Base-by-base conservation (phyloP, 1,140 invertebrate genomes). In the Daktulosphaira vitifoliae region DNA sequence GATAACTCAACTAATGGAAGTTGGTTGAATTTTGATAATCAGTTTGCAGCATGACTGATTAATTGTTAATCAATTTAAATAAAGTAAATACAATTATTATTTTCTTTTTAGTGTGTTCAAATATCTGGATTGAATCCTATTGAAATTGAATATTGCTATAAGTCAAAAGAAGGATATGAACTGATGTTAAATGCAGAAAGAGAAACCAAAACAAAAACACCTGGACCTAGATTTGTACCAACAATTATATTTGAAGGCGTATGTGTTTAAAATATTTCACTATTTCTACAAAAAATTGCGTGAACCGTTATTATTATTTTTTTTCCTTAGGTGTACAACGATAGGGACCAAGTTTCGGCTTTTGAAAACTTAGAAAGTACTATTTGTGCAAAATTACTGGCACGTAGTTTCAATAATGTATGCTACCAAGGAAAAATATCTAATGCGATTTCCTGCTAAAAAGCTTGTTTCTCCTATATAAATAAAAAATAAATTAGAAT, bases 201-300 rank as follows among this genome's bases (percentile, higher is more conserved):
- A 22, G 56, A 44, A 26, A 62, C 56, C 11, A 46, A 46, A 26
- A 5, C 7, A 1, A 62, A 46, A 25, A 62, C 56, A 29, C 25
- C 42, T 2, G 56, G 56, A 33, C 56, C 56, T 8, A 2, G 8
- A 2, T 62, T 62, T 22, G 56, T 62, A 13, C 56, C 56, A 1
- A 62, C 56, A 1, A 62, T 62, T 3, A 39, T 62, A 23, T 62
- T 62, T 22, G 42, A 62, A 9, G 56, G 44, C 26, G 56, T 62
- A 46, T 0, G 42, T 1, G 6, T 11, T 33, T 33, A 33, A 5
- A 11, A 5, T 5, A 33, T 6, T 6, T 11, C 29, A 33, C 29
- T 33, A 33, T 33, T 5, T 33, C 5, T 33, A 11, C 11, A 33
- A 33, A 6, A 33, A n/a, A n/a, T n/a, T 33, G 29, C 29, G 39